Base-by-base conservation (phyloP, 2,888 invertebrate genomes). In the Chymomyza caudatula region DNA sequence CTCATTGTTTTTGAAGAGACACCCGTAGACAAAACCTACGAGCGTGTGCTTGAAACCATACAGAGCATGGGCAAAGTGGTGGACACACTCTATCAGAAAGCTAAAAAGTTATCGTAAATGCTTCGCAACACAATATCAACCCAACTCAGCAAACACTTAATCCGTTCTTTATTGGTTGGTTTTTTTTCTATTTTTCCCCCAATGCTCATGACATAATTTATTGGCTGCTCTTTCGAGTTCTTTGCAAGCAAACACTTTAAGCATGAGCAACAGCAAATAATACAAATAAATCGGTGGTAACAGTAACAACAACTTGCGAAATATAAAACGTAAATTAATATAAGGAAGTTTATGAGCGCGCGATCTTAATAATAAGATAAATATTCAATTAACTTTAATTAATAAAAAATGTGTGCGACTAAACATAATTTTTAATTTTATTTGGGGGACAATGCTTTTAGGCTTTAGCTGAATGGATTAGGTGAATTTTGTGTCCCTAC, bases 31-130 rank as follows among this genome's bases (percentile, higher is more conserved):
- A 97, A 97, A 90, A 99, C 99, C 19, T 99, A 99, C 88, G 98
- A 98, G 92, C 96, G 97, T 88, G 97, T 98, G 64, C 92, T 99
- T 89, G 98, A 98, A 90, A 98, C 98, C 70, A 97, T 99, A 90
- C 98, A 98, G 90, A 98, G 96, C 91, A 98, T 99, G 98, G 98
- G 98, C 87, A 98, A 98, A 93, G 99, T 99, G 88, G 98, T 99
- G 84, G 99, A 99, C 91, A 97, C 98, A 60, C 94, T 99, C 83
- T 99, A 99, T 92, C 97, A 98, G 93, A 98, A 98, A 92, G 98
- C 99, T 77, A 98, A 99, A 92, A 98, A 98, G 92, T 93, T 99
- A 77, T 97, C 97, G 92, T 98, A 95, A 90, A 85, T 77, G 2
- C 53, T 52, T 67, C n/a, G n/a, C n/a, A n/a, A n/a, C n/a, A n/a